Evolutionary conservation across 2,888 invertebrate species (phyloP).

Genomic region (Scaptomyza caliginosa): DNA sequence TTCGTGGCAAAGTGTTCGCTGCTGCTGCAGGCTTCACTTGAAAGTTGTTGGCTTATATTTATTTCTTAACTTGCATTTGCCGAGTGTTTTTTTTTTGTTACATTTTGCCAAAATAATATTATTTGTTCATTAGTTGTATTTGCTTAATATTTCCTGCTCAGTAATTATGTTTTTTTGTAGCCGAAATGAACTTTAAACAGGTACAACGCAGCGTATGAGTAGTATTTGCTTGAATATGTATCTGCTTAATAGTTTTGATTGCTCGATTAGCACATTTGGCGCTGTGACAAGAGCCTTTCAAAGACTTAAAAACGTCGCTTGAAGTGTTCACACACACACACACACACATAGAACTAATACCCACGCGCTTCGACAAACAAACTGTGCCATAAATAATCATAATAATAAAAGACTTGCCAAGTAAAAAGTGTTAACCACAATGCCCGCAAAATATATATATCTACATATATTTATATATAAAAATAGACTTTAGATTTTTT

Average conservation of each 20-base stretch:
- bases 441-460: slow-evolving; percentile 60
- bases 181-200: slow-evolving; percentile 39
- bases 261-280: slow-evolving; percentile 40
- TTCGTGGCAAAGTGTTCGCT: slow-evolving; percentile 67
- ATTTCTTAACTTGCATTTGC: not conserved
- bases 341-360: slow-evolving; percentile 21
- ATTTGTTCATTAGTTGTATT: slow-evolving; percentile 77
- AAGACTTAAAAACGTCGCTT: slow-evolving; percentile 44
- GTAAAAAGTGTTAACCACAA: slow-evolving; percentile 55
- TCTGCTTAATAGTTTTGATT: not conserved
- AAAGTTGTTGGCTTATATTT: slow-evolving; percentile 40
- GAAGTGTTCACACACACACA: slow-evolving; percentile 46
- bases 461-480: slow-evolving; percentile 57
- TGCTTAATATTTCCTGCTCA: slow-evolving; percentile 74
- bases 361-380: slow-evolving; percentile 40
- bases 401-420: slow-evolving; percentile 31
- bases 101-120: slow-evolving; percentile 69
- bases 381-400: slow-evolving; percentile 62
- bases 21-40: slow-evolving; percentile 38
- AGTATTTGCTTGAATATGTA: slow-evolving; percentile 28
- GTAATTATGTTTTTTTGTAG: slow-evolving; percentile 63
- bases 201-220: slow-evolving; percentile 71
- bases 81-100: slow-evolving; percentile 5
- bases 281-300: slow-evolving; percentile 38
- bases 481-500: slow-evolving; percentile 55